Conservation (phyloP, 2,888 invertebrate species). For the Scotopteryx bipunctaria region DNA sequence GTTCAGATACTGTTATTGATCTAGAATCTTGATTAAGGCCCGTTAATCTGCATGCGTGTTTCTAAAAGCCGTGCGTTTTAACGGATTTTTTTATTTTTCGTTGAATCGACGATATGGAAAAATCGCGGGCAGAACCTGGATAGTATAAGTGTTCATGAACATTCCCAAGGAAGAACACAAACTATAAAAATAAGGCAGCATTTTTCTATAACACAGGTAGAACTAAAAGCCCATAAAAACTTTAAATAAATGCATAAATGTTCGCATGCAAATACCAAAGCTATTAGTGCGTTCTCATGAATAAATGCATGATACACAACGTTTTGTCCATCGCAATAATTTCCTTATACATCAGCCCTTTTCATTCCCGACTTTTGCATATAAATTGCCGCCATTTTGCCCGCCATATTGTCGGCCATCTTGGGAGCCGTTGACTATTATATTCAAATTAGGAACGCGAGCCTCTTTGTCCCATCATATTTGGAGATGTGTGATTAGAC, state of each 20-base stretch:
- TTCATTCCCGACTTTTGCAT: constrained; percentile 54
- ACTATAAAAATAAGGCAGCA: too few relatives aligned
- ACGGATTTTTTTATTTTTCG: neutral
- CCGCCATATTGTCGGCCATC: constrained; percentile 46
- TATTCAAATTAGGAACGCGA: constrained; percentile 66
- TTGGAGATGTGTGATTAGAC: constrained; percentile 32
- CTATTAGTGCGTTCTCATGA: constrained; percentile 31
- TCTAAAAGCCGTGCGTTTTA: constrained; percentile 1
- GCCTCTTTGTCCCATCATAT: constrained; percentile 34
- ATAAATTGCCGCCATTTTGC: constrained; percentile 56
- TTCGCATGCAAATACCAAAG: constrained; percentile 20
- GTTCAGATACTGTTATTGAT: constrained; percentile 35
- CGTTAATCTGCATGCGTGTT: constrained; percentile 18
- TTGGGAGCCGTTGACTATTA: constrained; percentile 66
- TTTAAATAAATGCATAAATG: constrained; percentile 14
- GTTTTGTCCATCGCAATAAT: constrained; percentile 40
- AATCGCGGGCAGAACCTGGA: too few relatives aligned
- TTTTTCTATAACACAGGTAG: too few relatives aligned
- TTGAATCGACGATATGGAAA: too few relatives aligned
- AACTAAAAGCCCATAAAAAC: constrained; percentile 3
- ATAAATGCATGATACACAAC: constrained; percentile 38
- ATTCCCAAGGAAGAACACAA: too few relatives aligned
- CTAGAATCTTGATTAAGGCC: constrained; percentile 24
- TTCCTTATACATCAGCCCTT: constrained; percentile 37
- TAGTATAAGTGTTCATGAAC: too few relatives aligned